These are phyloP conservation scores for Euphydryas editha DNA, from an alignment of 2,888 invertebrate species.

Conservation along the genomic window DNA sequence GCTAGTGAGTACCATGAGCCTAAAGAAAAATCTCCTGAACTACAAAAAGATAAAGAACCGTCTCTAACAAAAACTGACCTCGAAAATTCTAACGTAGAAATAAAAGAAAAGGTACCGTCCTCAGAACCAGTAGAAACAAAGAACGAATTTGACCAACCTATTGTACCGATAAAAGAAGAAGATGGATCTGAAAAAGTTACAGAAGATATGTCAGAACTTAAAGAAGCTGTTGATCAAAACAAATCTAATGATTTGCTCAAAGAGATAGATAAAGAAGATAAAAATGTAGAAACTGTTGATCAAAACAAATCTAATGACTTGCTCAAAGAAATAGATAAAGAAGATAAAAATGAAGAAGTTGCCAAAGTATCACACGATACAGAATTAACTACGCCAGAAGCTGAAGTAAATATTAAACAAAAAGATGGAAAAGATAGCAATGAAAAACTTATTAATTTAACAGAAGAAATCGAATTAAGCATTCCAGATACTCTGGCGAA, in stretches of 20 bases:
- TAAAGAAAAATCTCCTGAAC: constrained; percentile 57
- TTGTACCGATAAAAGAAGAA: not conserved
- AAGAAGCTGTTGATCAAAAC: not conserved
- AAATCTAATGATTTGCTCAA: not conserved
- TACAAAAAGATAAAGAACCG: constrained; percentile 42
- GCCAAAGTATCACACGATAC: constrained; percentile 1
- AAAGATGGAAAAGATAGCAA: constrained; percentile 25
- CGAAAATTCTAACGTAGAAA: constrained; percentile 21
- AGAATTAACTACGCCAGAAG: constrained; percentile 25
- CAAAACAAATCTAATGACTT: not conserved
- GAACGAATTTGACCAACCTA: constrained; percentile 30
- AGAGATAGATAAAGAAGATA: not conserved
- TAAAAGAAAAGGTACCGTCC: constrained; percentile 23
- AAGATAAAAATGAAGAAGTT: not conserved
- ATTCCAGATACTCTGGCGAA: constrained; percentile 55
- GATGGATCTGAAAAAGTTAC: constrained; percentile 21
- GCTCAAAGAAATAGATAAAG: not conserved
- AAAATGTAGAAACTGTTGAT: not conserved
- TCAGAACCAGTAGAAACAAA: constrained; percentile 41
- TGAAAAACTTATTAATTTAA: constrained; percentile 31
- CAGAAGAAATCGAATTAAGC: constrained; percentile 49
- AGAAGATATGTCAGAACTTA: not conserved
- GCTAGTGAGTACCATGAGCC: constrained; percentile 68
- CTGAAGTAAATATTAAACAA: constrained; percentile 33
- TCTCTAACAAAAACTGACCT: constrained; percentile 22